Percentiles rank a stretch among this genome's conserved stretches.
Evolutionary conservation across 2,797 vertebrate genomes (phyloP).

Genomic region (Notamacropus eugenii): DNA sequence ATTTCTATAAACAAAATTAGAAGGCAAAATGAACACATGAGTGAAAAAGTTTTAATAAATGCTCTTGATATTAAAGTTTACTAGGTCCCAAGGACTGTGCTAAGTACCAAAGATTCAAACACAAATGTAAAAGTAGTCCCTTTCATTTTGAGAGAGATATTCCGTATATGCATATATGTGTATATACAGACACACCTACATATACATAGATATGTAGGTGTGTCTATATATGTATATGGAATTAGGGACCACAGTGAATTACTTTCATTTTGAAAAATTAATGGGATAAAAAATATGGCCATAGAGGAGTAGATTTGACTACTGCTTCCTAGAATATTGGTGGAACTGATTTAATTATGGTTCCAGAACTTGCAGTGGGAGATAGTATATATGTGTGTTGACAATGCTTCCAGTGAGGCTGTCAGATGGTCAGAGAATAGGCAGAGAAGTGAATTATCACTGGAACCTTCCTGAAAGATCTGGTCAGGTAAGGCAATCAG

Average conservation of each 20-base stretch:
- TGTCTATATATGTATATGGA: too few relatives aligned
- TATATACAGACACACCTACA: too few relatives aligned
- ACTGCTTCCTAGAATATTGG: background rate
- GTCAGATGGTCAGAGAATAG: background rate
- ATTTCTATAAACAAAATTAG: background rate
- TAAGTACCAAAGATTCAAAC: background rate
- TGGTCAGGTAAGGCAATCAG: background rate
- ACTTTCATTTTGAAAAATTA: background rate
- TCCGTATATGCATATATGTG: too few relatives aligned
- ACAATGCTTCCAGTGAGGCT: background rate
- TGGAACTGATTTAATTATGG: background rate
- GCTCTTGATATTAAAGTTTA: background rate
- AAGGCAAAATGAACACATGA: background rate
- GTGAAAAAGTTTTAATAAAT: background rate
- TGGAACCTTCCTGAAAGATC: background rate
- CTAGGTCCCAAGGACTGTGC: background rate
- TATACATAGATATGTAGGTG: too few relatives aligned
- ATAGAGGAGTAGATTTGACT: background rate
- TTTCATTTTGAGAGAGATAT: background rate
- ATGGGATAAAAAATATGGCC: background rate
- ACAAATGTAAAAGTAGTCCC: background rate
- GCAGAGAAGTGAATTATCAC: background rate
- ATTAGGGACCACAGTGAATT: background rate
- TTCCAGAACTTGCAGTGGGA: background rate
- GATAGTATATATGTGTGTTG: background rate